Evolutionary conservation across 1,140 invertebrate species (phyloP).

Genomic region (Zaprionus kolodkinae): DNA sequence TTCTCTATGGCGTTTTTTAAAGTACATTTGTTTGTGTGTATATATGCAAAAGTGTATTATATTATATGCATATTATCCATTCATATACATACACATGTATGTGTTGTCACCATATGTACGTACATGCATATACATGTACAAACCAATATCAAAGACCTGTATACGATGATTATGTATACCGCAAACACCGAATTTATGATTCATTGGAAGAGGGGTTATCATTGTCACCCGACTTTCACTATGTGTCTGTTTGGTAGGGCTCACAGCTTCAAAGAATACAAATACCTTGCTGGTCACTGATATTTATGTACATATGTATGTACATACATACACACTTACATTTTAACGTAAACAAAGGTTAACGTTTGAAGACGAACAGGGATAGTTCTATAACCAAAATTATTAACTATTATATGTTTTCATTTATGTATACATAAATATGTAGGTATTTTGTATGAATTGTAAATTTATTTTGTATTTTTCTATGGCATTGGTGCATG

Average conservation of each 20-base stretch:
- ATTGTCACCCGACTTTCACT: no score
- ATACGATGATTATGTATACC: no score
- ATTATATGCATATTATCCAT: background rate
- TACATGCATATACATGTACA: background rate
- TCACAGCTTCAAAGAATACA: no score
- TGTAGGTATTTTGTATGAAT: slow-evolving; percentile 12
- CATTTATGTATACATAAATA: slow-evolving; percentile 21
- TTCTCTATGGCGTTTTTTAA: slow-evolving; percentile 1
- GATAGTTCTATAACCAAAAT: background rate
- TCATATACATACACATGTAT: slow-evolving; percentile 20
- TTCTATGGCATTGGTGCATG: slow-evolving; percentile 67
- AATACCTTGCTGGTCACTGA: slow-evolving; percentile 4
- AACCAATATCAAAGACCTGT: no score
- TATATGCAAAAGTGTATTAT: background rate
- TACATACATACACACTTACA: slow-evolving; percentile 11
- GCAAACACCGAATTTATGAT: no score
- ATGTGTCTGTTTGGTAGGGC: no score
- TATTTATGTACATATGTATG: slow-evolving; percentile 20
- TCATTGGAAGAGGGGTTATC: no score
- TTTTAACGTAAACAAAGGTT: background rate
- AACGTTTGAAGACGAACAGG: slow-evolving; percentile 15
- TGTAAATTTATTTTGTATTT: slow-evolving; percentile 46
- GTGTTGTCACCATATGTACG: background rate
- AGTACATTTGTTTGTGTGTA: slow-evolving; percentile 26
- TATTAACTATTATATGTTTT: background rate